These are phyloP conservation scores for Pyrrhopygopsis socrates DNA, from an alignment of 2,888 invertebrate species.

Conservation along the genomic window DNA sequence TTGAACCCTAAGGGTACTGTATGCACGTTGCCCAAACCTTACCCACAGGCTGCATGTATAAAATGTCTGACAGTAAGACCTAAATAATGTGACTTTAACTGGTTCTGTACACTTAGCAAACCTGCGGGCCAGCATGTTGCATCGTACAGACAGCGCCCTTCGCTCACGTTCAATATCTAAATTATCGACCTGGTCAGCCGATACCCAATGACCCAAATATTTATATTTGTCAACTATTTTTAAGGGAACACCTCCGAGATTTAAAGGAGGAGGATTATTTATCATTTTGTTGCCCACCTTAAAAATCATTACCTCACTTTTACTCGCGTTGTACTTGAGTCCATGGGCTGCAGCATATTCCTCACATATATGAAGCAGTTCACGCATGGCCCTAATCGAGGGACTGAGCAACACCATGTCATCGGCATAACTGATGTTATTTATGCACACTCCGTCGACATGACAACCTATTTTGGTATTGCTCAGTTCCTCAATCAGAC, in stretches of 20 bases:
- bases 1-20: background rate
- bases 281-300: background rate
- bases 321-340: constrained; percentile 19
- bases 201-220: constrained; percentile 18
- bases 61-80: constrained; percentile 23
- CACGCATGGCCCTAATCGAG: constrained; percentile 25
- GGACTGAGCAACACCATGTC: constrained; percentile 39
- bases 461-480: constrained; percentile 36
- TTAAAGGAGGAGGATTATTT: background rate
- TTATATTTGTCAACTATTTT: background rate
- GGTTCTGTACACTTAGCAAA: background rate
- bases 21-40: background rate
- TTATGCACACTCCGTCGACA: constrained; percentile 11
- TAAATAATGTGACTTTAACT: background rate
- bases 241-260: background rate
- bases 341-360: constrained; percentile 18
- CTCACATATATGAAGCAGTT: constrained; percentile 23
- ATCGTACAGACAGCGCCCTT: background rate
- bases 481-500: constrained; percentile 33
- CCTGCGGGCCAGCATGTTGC: constrained; percentile 7
- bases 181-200: background rate
- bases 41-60: constrained; percentile 34
- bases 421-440: constrained; percentile 18
- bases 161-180: background rate
- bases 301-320: constrained; percentile 32